These are phyloP conservation scores for Tychaedon coryphoeus DNA, from an alignment of 2,113 vertebrate genomes.

Conservation along the genomic window DNA sequence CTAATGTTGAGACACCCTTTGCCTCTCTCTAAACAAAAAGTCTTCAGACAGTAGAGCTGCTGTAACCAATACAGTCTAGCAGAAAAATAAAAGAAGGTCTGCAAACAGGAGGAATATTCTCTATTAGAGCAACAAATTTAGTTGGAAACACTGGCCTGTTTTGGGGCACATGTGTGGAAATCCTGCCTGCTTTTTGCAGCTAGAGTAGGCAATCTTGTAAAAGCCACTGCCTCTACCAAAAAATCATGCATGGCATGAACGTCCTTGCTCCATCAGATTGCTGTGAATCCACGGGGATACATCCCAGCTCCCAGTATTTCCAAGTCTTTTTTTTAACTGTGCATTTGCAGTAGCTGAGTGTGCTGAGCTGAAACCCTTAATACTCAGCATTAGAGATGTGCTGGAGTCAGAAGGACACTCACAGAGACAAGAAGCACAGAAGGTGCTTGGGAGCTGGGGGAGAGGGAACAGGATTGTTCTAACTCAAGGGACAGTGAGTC, in stretches of 20 bases:
- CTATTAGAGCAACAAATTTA: neutral
- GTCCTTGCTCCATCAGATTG: neutral
- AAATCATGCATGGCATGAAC: neutral
- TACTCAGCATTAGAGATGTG: neutral
- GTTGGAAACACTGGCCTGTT: neutral
- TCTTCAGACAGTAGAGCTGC: neutral
- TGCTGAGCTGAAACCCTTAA: neutral
- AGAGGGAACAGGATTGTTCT: neutral
- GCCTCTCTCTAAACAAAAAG: neutral
- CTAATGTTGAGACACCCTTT: accelerated
- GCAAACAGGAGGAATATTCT: neutral
- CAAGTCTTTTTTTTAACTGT: neutral
- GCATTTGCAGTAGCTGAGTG: neutral
- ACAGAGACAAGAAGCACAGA: neutral
- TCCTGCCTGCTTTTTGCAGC: neutral
- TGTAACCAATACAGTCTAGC: neutral
- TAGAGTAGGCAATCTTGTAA: neutral
- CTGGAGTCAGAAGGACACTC: neutral
- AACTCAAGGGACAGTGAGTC: neutral
- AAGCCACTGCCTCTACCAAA: neutral
- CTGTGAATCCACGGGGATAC: neutral
- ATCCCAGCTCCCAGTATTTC: neutral
- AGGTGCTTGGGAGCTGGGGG: neutral
- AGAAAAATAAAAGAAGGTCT: neutral
- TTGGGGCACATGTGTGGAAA: neutral